These are phyloP conservation scores for Hippoglossus stenolepis DNA, from an alignment of 2,113 vertebrate genomes.

Conservation along the genomic window DNA sequence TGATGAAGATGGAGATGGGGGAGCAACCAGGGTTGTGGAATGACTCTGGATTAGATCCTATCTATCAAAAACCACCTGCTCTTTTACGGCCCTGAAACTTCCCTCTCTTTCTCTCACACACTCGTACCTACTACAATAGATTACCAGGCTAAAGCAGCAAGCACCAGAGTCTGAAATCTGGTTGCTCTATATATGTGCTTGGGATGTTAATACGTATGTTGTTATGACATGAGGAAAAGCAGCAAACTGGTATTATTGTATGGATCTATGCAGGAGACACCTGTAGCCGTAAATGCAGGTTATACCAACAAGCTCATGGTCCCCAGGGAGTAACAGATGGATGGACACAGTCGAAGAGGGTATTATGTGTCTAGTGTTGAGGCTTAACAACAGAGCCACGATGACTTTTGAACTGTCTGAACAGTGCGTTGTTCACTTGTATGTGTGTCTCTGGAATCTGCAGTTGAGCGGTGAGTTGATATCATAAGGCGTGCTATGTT, in stretches of 20 bases:
- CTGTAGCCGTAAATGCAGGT: conserved; percentile 22
- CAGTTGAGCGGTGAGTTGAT: conserved; percentile 41
- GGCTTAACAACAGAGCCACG: neutral
- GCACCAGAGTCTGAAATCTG: conserved; percentile 36
- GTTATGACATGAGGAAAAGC: conserved; percentile 44
- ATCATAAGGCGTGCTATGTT: conserved; percentile 48
- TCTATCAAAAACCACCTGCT: conserved; percentile 69
- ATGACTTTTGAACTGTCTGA: neutral
- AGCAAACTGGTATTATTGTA: conserved; percentile 47
- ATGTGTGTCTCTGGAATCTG: conserved; percentile 28
- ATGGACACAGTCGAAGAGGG: conserved; percentile 4
- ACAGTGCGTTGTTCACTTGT: neutral
- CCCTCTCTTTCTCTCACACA: conserved; percentile 11
- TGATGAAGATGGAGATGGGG: conserved; percentile 48
- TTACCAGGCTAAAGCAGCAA: conserved; percentile 32
- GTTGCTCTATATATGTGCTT: conserved; percentile 69
- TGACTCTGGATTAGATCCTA: conserved; percentile 42
- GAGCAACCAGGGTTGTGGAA: conserved; percentile 21
- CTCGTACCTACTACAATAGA: conserved; percentile 29
- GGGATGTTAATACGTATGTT: conserved; percentile 50
- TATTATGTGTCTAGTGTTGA: conserved; percentile 8
- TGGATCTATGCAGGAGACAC: conserved; percentile 1
- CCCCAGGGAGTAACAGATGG: neutral
- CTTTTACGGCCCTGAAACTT: conserved; percentile 22
- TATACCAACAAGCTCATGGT: conserved; percentile 33